Percentiles rank a stretch among this genome's conserved stretches.
Conservation (phyloP, 2,797 vertebrate species). For the Sebastes iracundus region DNA sequence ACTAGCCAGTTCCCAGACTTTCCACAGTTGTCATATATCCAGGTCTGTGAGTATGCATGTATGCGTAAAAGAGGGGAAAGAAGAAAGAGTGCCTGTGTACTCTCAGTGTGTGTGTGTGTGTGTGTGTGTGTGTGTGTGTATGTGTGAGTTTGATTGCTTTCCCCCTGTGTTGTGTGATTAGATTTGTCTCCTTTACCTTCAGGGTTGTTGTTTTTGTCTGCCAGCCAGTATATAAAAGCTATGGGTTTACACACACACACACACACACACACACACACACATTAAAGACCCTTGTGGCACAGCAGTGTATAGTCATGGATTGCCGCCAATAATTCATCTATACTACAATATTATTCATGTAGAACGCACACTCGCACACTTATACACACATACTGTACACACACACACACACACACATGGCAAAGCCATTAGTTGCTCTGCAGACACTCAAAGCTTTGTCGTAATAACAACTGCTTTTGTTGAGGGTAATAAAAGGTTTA, state of each 20-base stretch:
- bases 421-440: slow-evolving; percentile 67
- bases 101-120: slow-evolving; percentile 6
- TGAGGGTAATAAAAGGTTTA: slow-evolving; percentile 56
- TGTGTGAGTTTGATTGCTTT: slow-evolving; percentile 35
- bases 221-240: slow-evolving; percentile 67
- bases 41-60: slow-evolving; percentile 59
- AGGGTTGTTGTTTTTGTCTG: slow-evolving; percentile 72
- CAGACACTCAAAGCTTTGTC: slow-evolving; percentile 52
- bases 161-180: slow-evolving; percentile 65
- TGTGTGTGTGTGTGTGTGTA: slow-evolving; percentile 27
- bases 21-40: slow-evolving; percentile 68
- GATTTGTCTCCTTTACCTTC: slow-evolving; percentile 76
- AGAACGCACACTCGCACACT: slow-evolving; percentile 42
- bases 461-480: slow-evolving; percentile 54
- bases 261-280: slow-evolving; percentile 15
- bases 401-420: slow-evolving; percentile 49
- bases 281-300: slow-evolving; percentile 41
- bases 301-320: slow-evolving; percentile 58
- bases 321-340: slow-evolving; percentile 74
- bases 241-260: slow-evolving; percentile 27
- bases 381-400: slow-evolving; percentile 11
- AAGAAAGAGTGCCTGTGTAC: slow-evolving; percentile 54
- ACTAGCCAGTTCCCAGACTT: slow-evolving; percentile 63
- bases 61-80: slow-evolving; percentile 42
- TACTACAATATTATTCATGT: slow-evolving; percentile 71